Evolutionary conservation across 2,888 invertebrate species (phyloP), one percentile per base, ranked within the genome.

Genomic region (Chymomyza amoena): DNA sequence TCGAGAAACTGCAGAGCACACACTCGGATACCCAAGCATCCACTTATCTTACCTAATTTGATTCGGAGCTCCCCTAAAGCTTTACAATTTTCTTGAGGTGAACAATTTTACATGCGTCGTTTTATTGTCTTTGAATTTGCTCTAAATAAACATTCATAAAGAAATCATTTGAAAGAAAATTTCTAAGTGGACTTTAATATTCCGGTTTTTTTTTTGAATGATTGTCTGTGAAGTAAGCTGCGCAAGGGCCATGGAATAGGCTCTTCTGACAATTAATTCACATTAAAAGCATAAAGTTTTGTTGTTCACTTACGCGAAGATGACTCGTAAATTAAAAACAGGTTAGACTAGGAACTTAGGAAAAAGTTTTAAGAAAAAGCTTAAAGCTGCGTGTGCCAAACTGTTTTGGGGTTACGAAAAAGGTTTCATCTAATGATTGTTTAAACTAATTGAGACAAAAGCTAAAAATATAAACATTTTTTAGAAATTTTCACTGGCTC

Each of bases 51-150:
- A 76, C 76, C 74, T 69, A 70, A 72, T 69, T 69, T 61, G 70
- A 75, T 70, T 51, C 59, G 36, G 20, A 39, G 59, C 71, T 10
- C 13, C 39, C 39, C 39, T 45, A 13, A 45, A 13, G 39, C 39
- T 6, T 2, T 45, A 7, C 13, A 13, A 10, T 45, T 45, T 45
- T 45, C 39, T 13, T 45, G 10, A 45, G 39, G 10, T 13, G 39
- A 45, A 45, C 39, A 45, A 45, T 45, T 45, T 45, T 45, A 45
- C 10, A 45, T 45, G 39, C 39, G 1, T 45, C 13, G 39, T 13
- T 45, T 45, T 83, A 81, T 87, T 83, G 79, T 81, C 88, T 75
- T 83, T 85, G 76, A 83, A 85, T 83, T 86, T 86, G 67, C 75
- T 66, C 61, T 60, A 13, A 39, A 57, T 69, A 71, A 66, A 80